Evolutionary conservation across 2,888 invertebrate genomes (phyloP).

Genomic region (Perithous albicinctus): DNA sequence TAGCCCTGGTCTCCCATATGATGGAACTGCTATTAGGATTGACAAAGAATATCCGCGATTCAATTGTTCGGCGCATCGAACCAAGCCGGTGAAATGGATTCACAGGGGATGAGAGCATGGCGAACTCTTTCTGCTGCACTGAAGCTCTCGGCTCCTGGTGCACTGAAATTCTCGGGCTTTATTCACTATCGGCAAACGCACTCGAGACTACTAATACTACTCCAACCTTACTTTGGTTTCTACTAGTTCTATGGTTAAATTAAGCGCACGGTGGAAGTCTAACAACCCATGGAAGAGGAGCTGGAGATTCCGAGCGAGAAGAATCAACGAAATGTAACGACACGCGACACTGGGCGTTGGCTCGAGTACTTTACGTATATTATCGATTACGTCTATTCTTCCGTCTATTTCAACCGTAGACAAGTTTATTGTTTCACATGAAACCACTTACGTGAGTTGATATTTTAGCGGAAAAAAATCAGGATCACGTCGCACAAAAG

Average conservation of each 20-base stretch:
- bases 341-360: not conserved
- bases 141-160: not conserved
- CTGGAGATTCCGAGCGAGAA: not conserved
- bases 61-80: conserved; percentile 49
- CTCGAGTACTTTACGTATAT: not conserved
- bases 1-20: no score
- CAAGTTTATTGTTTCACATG: not conserved
- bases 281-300: no score
- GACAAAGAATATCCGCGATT: conserved; percentile 57
- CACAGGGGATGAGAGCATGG: not conserved
- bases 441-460: no score
- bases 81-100: conserved; percentile 19
- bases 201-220: not conserved
- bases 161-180: conserved; percentile 2
- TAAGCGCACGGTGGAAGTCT: not conserved
- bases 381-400: not conserved
- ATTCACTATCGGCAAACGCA: not conserved
- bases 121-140: not conserved
- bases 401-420: not conserved
- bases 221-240: conserved; percentile 7
- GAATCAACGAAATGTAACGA: not conserved
- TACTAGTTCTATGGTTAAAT: not conserved
- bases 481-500: no score
- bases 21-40: not conserved
- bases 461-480: no score